Evolutionary conservation across 35 echinoderm and acorn worm genomes (phyloP).

Genomic region (Stichopus chloronotus): DNA sequence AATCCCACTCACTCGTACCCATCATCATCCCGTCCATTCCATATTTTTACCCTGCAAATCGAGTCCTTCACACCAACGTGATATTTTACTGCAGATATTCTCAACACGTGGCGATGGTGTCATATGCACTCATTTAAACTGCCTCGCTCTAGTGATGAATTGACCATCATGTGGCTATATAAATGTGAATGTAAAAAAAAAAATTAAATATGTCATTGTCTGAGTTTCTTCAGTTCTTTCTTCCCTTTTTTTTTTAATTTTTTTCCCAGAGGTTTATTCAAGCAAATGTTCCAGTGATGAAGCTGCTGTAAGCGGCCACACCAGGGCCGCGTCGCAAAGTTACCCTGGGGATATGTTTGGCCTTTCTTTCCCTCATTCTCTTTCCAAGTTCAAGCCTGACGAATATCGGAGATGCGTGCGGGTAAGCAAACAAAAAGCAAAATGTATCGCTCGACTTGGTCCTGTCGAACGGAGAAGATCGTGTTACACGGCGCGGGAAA

Average conservation of each 20-base stretch:
- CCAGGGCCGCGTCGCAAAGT: neutral
- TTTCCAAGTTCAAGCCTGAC: neutral
- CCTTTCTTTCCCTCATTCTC: neutral
- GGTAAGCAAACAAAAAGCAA: too few species aligned
- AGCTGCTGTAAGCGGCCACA: neutral
- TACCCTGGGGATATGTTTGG: neutral
- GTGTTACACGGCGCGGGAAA: constrained; percentile 1
- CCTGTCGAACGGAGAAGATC: neutral
- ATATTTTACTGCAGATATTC: neutral
- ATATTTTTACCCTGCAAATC: too few species aligned
- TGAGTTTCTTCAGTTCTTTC: neutral
- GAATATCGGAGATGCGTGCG: neutral
- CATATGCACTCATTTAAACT: neutral
- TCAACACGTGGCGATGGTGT: neutral
- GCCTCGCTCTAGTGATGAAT: neutral
- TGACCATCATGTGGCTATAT: neutral
- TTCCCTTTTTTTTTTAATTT: too few species aligned
- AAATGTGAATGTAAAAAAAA: neutral
- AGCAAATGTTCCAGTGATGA: neutral
- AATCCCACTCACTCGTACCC: too few species aligned
- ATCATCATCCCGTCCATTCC: too few species aligned
- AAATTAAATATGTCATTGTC: neutral
- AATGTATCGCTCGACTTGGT: constrained; percentile 19
- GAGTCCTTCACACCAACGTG: too few species aligned
- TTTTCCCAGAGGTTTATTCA: neutral